A percentile compares a stretch with the other conserved stretches of the same genome.
Conservation (phyloP, 2,888 invertebrate species). For the Leucania comma region DNA sequence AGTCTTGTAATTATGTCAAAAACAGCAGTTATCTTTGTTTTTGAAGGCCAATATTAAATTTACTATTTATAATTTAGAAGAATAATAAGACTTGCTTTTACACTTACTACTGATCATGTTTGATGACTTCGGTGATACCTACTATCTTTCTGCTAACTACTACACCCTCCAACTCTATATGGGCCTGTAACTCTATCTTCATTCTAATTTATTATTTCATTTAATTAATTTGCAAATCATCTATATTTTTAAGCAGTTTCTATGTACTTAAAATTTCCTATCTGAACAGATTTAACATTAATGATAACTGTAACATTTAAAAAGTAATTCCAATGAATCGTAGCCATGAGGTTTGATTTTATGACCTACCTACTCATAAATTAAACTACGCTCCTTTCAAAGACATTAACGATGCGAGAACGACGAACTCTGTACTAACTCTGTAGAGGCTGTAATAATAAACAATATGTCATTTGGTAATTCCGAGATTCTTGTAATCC, state of each 20-base stretch:
- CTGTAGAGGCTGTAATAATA: slow-evolving; percentile 61
- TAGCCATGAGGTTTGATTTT: slow-evolving; percentile 23
- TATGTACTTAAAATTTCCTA: not conserved
- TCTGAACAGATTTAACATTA: no score
- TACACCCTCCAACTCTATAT: not conserved
- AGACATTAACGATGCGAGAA: slow-evolving; percentile 41
- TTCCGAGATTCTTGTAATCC: slow-evolving; percentile 54
- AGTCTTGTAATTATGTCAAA: no score
- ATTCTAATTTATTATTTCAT: not conserved
- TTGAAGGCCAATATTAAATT: not conserved
- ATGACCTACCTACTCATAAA: slow-evolving; percentile 27
- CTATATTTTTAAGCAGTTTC: no score
- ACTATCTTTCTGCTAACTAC: not conserved
- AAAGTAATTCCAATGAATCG: not conserved
- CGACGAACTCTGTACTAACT: slow-evolving; percentile 26
- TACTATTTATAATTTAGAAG: not conserved
- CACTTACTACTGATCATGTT: not conserved
- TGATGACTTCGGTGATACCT: no score
- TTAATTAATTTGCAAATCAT: not conserved
- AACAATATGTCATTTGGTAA: slow-evolving; percentile 56
- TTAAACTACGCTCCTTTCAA: slow-evolving; percentile 17
- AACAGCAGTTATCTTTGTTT: not conserved
- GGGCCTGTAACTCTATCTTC: not conserved
- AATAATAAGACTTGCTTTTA: not conserved
- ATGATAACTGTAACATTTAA: not conserved